Percentiles rank a stretch among this genome's conserved stretches.
These are phyloP conservation scores for Isotomurus palustris DNA, from an alignment of 2,888 invertebrate genomes.

Conservation along the genomic window DNA sequence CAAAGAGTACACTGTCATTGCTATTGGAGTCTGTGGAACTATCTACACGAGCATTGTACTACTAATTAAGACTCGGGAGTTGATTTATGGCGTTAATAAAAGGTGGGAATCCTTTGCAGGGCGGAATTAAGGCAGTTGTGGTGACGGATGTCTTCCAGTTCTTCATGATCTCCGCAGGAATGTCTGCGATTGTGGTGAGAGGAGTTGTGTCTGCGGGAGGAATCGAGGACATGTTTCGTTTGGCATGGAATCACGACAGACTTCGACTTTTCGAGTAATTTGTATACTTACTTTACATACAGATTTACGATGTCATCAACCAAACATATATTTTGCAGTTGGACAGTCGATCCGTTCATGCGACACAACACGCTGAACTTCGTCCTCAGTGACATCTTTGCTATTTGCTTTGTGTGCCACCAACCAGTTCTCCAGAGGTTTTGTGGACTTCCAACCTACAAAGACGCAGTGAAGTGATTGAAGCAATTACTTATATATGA, in stretches of 20 bases:
- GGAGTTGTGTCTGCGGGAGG: slow-evolving; percentile 40
- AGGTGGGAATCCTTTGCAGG: slow-evolving; percentile 55
- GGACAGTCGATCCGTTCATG: slow-evolving; percentile 43
- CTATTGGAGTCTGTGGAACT: slow-evolving; percentile 45
- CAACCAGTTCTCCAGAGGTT: slow-evolving; percentile 44
- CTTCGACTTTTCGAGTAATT: slow-evolving; percentile 28
- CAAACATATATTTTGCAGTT: slow-evolving; percentile 19
- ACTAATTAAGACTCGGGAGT: too few relatives aligned
- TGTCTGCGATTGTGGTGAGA: slow-evolving; percentile 32
- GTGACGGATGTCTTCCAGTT: slow-evolving; percentile 71
- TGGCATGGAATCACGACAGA: slow-evolving; percentile 28
- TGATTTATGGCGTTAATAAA: too few relatives aligned
- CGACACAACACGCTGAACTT: slow-evolving; percentile 43
- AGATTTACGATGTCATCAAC: not conserved
- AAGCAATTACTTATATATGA: not conserved
- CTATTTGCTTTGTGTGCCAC: slow-evolving; percentile 34
- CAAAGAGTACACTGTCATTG: slow-evolving; percentile 27
- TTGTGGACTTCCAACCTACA: slow-evolving; percentile 31
- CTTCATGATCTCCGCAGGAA: slow-evolving; percentile 62
- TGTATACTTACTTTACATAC: too few relatives aligned
- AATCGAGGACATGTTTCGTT: slow-evolving; percentile 26
- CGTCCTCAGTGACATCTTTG: slow-evolving; percentile 37
- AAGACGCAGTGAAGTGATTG: slow-evolving; percentile 27
- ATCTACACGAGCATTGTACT: slow-evolving; percentile 51
- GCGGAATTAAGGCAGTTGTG: slow-evolving; percentile 72